phyloP scores from a whole-genome alignment of 2,113 vertebrate genomes.

The Otis tarda region DNA sequence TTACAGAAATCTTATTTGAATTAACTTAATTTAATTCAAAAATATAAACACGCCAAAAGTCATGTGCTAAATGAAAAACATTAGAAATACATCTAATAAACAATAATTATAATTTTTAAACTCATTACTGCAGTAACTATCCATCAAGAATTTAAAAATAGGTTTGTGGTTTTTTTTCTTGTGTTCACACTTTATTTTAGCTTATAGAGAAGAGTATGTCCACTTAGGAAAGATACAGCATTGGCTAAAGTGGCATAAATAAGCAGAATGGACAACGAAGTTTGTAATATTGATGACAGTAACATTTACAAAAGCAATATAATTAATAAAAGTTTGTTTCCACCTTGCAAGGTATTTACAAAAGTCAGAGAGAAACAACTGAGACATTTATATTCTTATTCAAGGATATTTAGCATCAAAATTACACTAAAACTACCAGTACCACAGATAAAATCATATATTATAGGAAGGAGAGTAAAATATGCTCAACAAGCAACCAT shows the following conservation, averaged over 20 bases:
- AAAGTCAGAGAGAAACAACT: not conserved
- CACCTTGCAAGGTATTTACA: not conserved
- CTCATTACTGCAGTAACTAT: not conserved
- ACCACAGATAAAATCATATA: not conserved
- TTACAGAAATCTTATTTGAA: not conserved
- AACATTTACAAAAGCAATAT: not conserved
- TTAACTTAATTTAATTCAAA: not conserved
- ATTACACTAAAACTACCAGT: not conserved
- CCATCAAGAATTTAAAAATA: not conserved
- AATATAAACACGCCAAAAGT: not conserved
- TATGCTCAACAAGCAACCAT: not conserved
- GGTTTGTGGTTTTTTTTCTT: not conserved
- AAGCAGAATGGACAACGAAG: not conserved
- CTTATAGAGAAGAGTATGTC: not conserved
- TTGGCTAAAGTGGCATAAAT: not conserved
- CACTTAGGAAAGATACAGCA: not conserved
- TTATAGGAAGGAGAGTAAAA: not conserved
- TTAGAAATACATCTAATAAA: not conserved
- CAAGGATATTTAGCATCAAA: not conserved
- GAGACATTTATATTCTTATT: not conserved
- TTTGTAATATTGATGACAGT: not conserved
- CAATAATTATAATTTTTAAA: not conserved
- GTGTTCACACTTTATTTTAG: not conserved
- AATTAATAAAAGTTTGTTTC: not conserved
- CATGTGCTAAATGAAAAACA: not conserved